Base-by-base conservation (phyloP, 2,113 vertebrate species). In the Corvus hawaiiensis region DNA sequence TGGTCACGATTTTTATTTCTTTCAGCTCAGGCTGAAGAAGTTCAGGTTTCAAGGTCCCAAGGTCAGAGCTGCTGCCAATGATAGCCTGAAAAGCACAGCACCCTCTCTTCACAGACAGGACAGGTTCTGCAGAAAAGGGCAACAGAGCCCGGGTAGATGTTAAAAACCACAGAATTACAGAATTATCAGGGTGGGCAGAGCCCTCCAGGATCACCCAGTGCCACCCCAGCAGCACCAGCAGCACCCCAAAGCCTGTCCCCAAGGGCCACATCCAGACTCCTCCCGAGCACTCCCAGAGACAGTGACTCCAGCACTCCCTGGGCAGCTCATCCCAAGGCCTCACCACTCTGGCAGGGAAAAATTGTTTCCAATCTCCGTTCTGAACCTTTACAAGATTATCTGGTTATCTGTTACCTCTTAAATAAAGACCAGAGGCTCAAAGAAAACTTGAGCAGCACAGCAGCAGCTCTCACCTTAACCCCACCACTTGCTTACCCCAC, bases 161-260 rank as follows among this genome's bases (percentile, higher is more conserved):
- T 30, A 24, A 52, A 58, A 67, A 9, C 10, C 9, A 35, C 7
- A 8, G 20, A 35, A 7, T 32, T 39, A 9, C 16, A 39, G 41
- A 30, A 20, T 8, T 9, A 22, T 8, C 17, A 9, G 4, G 32
- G 27, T 19, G 19, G 43, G 24, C 9, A 43, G 14, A 32, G 13
- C 0, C 21, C 49, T 22, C 3, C 21, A 30, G 24, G n/a, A 48
- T 0, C 48, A 10, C 0, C 46, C 63, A 32, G n/a, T 2, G 0
- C n/a, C 90, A 49, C 49, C n/a, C 35, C 82, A 58, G 73, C 61
- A 41, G 55, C 44, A 59, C 13, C 51, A 72, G 8, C 32, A 44
- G 0, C 54, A 44, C 22, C 51, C 55, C 48, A 55, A 71, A 13
- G 6, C 13, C 7, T 41, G 49, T 63, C 66, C 85, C 55, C 64